Percentiles rank a stretch among this genome's conserved stretches.
phyloP scores from a whole-genome alignment of 2,888 invertebrate species.

The Sipha maydis region DNA sequence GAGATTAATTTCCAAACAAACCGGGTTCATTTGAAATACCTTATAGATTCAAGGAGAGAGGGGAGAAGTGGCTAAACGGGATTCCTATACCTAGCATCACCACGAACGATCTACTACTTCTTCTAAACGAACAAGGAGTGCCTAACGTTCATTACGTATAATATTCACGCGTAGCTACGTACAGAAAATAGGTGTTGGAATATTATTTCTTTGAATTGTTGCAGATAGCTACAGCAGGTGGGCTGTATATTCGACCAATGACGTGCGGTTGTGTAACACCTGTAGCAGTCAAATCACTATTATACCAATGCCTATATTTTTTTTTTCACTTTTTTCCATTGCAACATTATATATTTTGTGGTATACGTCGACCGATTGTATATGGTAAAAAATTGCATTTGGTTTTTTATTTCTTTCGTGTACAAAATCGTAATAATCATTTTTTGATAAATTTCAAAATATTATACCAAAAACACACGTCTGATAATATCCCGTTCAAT shows the following conservation, averaged over 20 bases:
- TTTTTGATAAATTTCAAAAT: constrained; percentile 44
- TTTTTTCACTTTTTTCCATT: constrained; percentile 10
- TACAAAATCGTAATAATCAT: constrained; percentile 41
- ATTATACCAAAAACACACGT: neutral
- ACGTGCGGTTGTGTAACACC: constrained; percentile 54
- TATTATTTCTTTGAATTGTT: constrained; percentile 27
- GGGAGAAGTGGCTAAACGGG: constrained; percentile 57
- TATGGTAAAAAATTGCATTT: constrained; percentile 15
- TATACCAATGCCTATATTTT: constrained; percentile 28
- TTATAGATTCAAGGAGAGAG: neutral
- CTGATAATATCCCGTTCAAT: constrained; percentile 22
- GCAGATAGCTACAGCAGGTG: constrained; percentile 1
- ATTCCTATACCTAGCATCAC: constrained; percentile 36
- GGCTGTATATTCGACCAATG: constrained; percentile 32
- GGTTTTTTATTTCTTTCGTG: constrained; percentile 1
- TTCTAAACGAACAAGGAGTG: constrained; percentile 1
- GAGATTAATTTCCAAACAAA: constrained; percentile 2
- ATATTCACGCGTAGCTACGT: neutral
- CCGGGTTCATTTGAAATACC: neutral
- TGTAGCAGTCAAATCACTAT: constrained; percentile 32
- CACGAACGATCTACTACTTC: constrained; percentile 36
- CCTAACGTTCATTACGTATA: neutral
- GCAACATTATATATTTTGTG: constrained; percentile 33
- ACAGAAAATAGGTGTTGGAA: constrained; percentile 37
- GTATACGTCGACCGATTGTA: constrained; percentile 34